Evolutionary conservation across 2,888 invertebrate species (phyloP), one percentile per base, ranked within the genome.

Genomic region (Acrobasis suavella): DNA sequence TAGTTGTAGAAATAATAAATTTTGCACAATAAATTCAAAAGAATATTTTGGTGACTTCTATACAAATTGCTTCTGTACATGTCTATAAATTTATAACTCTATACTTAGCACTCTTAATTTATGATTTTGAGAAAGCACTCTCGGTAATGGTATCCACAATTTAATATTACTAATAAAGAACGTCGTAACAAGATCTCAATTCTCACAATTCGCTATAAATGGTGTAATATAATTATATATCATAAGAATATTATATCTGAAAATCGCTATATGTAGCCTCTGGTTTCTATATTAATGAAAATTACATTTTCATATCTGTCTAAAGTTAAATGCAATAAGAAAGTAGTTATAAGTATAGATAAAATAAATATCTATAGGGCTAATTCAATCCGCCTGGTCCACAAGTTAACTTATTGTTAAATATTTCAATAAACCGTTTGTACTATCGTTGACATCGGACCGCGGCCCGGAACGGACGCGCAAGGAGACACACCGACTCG

Each of bases 351-450:
- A 82, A 83, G 86, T 85, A 86, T 83, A 83, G 83, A 82, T 82
- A 86, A 86, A 86, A 90, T 88, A 89, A 86, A 87, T 87, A 88
- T 89, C 81, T 83, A 87, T 81, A 82, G 85, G 82, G 83, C 87
- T 85, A 83, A 80, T 80, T 81, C 78, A 75, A 80, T 82, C 80
- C 81, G 85, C 83, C 82, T 89, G 91, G 91, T 91, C 91, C 91
- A 82, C 90, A 80, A 80, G 85, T 85, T 84, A 83, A 83, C 82
- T 86, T 89, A 87, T 87, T 77, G 83, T 83, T 82, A 87, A 81
- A 85, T 85, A 89, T 81, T 46, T 85, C 82, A 82, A 84, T 83
- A 82, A 80, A 80, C 72, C 78, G 74, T 90, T 91, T 91, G 91
- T 91, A 91, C 91, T 91, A 90, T 90, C 76, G 84, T 84, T 84